These are phyloP conservation scores for Neoarius graeffei DNA, from an alignment of 2,113 vertebrate species.

Conservation along the genomic window DNA sequence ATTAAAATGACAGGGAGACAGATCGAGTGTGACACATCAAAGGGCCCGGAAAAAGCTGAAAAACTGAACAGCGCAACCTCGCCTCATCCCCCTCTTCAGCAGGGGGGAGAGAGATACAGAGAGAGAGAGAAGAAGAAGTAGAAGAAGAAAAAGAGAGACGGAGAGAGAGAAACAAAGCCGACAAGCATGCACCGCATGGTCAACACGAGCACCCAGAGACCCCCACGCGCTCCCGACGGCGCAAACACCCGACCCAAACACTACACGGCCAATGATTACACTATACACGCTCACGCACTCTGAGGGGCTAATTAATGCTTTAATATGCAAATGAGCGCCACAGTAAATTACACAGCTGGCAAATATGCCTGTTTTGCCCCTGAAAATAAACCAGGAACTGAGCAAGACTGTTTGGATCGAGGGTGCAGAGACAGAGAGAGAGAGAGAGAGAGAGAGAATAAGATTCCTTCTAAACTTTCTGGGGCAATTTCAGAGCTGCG, in stretches of 20 bases:
- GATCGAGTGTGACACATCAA: slow-evolving; percentile 83
- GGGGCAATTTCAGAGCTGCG: not conserved
- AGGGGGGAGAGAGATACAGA: slow-evolving; percentile 13
- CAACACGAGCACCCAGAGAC: slow-evolving; percentile 73
- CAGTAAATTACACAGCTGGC: slow-evolving; percentile 97
- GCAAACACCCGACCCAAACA: slow-evolving; percentile 67
- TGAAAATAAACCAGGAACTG: slow-evolving; percentile 76
- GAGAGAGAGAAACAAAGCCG: slow-evolving; percentile 67
- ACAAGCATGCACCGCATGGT: slow-evolving; percentile 72
- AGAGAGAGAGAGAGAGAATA: not conserved
- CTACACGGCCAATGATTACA: slow-evolving; percentile 82
- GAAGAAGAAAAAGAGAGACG: slow-evolving; percentile 38
- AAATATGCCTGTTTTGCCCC: slow-evolving; percentile 93
- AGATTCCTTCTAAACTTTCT: slow-evolving; percentile 16
- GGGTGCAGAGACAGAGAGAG: slow-evolving; percentile 60
- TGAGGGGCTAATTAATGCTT: slow-evolving; percentile 99
- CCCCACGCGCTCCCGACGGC: slow-evolving; percentile 63
- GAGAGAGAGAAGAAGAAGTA: not conserved
- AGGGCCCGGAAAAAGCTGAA: slow-evolving; percentile 70
- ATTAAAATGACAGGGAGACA: slow-evolving; percentile 78
- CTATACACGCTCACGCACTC: slow-evolving; percentile 85
- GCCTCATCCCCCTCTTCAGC: slow-evolving; percentile 55
- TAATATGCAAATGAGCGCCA: slow-evolving; percentile 98
- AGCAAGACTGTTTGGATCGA: slow-evolving; percentile 67
- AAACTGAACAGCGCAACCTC: slow-evolving; percentile 63